Conservation (phyloP, 1,140 invertebrate genomes). For the Drosophila bocqueti region DNA sequence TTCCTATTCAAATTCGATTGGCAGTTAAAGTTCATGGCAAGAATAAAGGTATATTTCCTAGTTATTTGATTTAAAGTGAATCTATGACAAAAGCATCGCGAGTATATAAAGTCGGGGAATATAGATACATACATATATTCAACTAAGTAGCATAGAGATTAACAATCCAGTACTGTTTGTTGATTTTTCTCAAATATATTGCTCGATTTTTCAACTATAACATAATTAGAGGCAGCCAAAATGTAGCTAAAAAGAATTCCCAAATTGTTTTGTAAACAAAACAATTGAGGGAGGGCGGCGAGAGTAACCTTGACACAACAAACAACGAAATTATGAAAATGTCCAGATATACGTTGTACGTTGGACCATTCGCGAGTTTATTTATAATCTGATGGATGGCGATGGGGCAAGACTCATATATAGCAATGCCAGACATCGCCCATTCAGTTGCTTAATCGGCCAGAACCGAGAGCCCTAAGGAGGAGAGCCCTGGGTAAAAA, state of each 20-base stretch:
- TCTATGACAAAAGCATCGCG: neutral
- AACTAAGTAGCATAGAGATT: no score
- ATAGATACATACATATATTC: no score
- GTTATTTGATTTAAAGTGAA: neutral
- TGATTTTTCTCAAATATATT: slow-evolving; percentile 1
- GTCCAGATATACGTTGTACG: slow-evolving; percentile 27
- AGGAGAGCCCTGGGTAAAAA: neutral
- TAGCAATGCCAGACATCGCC: slow-evolving; percentile 15
- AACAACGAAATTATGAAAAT: slow-evolving; percentile 40
- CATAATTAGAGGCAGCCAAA: slow-evolving; percentile 8
- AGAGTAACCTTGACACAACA: slow-evolving; percentile 29
- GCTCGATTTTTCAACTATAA: slow-evolving; percentile 9
- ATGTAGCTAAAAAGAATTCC: slow-evolving; percentile 25
- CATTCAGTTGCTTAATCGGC: slow-evolving; percentile 18
- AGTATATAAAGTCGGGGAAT: neutral
- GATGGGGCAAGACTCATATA: slow-evolving; percentile 22
- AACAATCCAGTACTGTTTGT: neutral
- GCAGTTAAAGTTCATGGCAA: slow-evolving; percentile 33
- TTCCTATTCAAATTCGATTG: slow-evolving; percentile 34
- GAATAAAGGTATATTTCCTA: slow-evolving; percentile 10
- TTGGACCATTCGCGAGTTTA: neutral
- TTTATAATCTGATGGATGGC: slow-evolving; percentile 14
- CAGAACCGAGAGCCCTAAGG: slow-evolving; percentile 4
- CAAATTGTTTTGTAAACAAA: slow-evolving; percentile 52
- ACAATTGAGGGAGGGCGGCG: slow-evolving; percentile 31